Percentiles rank a stretch among this genome's conserved stretches.
phyloP scores from a whole-genome alignment of 1,140 invertebrate genomes.

The Rhagoletis pomonella region DNA sequence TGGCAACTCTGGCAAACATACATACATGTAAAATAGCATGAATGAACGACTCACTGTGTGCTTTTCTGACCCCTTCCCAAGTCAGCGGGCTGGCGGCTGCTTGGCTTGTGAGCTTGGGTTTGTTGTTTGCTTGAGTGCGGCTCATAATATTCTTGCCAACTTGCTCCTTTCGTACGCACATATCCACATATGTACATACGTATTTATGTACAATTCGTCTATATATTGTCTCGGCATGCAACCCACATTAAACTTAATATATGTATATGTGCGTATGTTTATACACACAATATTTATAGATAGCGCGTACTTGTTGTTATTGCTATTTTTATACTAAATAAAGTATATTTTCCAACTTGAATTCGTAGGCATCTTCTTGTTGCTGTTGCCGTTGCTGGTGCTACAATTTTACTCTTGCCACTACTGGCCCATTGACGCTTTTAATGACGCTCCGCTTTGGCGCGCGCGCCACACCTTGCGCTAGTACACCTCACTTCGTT shows the following conservation, averaged over 20 bases:
- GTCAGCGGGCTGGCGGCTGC: background rate
- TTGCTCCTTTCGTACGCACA: background rate
- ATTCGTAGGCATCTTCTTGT: background rate
- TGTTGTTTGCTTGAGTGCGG: background rate
- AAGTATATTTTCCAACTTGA: background rate
- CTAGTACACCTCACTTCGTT: background rate
- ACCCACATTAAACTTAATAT: background rate
- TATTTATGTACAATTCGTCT: too few relatives aligned
- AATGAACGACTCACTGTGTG: background rate
- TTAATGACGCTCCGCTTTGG: conserved; percentile 21
- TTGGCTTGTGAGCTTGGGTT: background rate
- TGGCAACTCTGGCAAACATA: background rate
- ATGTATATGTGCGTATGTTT: background rate
- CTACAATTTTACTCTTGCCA: background rate
- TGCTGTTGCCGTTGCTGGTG: background rate
- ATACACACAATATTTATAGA: background rate
- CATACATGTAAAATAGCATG: background rate
- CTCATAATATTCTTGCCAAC: background rate
- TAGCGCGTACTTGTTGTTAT: conserved; percentile 8
- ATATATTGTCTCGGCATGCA: background rate
- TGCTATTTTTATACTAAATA: background rate
- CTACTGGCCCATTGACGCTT: conserved; percentile 22
- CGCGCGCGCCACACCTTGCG: background rate
- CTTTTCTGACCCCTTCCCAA: background rate
- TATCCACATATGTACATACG: too few relatives aligned